A percentile compares a stretch with the other conserved stretches of the same genome.
phyloP scores from a whole-genome alignment of 2,113 vertebrate genomes.

The Xyrauchen texanus region DNA sequence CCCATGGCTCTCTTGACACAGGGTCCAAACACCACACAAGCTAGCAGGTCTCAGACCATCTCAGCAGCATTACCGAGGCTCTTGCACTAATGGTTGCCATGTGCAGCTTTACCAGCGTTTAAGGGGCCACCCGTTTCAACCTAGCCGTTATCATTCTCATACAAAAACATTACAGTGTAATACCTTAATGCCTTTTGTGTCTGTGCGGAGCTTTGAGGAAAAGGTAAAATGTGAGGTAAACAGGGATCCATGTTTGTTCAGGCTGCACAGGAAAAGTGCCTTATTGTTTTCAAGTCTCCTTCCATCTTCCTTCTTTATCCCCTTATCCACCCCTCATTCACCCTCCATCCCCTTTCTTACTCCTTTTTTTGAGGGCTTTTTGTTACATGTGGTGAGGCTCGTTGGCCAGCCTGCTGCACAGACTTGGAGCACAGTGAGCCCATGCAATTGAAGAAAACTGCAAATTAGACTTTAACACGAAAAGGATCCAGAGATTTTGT shows the following conservation, averaged over 20 bases:
- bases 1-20: slow-evolving; percentile 75
- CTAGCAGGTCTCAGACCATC: slow-evolving; percentile 65
- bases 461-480: slow-evolving; percentile 19
- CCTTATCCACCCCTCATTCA: slow-evolving; percentile 4
- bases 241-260: slow-evolving; percentile 54
- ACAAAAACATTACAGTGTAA: slow-evolving; percentile 81
- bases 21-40: slow-evolving; percentile 54
- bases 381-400: slow-evolving; percentile 42
- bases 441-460: background rate
- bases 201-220: slow-evolving; percentile 60
- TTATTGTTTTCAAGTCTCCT: too few species aligned
- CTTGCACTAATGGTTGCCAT: slow-evolving; percentile 82
- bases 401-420: slow-evolving; percentile 22
- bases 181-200: slow-evolving; percentile 77
- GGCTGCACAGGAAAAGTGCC: too few species aligned
- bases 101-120: slow-evolving; percentile 75
- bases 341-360: slow-evolving; percentile 35
- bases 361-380: slow-evolving; percentile 4
- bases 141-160: slow-evolving; percentile 75
- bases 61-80: slow-evolving; percentile 76
- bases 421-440: slow-evolving; percentile 24
- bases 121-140: slow-evolving; percentile 59
- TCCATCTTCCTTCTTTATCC: too few species aligned
- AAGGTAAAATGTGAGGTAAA: slow-evolving; percentile 70
- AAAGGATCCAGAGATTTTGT: slow-evolving; percentile 25